Base-by-base conservation (phyloP, 2,797 vertebrate species). In the Pangasius larnaudii region DNA sequence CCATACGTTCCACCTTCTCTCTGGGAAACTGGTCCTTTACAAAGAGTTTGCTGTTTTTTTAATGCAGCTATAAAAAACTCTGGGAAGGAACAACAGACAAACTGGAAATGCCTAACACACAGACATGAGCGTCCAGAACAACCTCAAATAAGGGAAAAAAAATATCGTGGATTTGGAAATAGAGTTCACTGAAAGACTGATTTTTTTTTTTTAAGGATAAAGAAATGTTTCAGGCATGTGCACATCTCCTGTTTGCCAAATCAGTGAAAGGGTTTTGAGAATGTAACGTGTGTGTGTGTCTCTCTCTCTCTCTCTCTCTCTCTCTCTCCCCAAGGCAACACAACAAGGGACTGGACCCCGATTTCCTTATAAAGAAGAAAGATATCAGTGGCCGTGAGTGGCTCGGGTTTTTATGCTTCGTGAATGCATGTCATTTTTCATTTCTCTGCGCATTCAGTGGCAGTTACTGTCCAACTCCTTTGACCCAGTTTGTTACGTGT, bases 301-400 rank as follows among this genome's bases (percentile, higher is more conserved):
- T 30, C 39, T 33, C 14, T 77, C 5, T 30, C 11, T 18, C 6
- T 75, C 72, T 56, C 49, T 33, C 8, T 24, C 9, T 78, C 8
- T 19, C 6, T 22, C 22, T 33, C 49, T 79, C 51, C 5, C 11
- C 27, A 18, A 91, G 89, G 65, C 46, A 58, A 74, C 78, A 81
- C 5, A 1, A 77, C 87, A 88, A 39, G 39, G 39, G 89, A 91
- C 89, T n/a, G 51, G 46, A 89, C 90, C 88, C 56, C 49, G 42
- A 90, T 91, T 91, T 88, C 85, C 92, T 91, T 93, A 89, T 36
- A 53, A 86, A 82, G 46, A 56, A 89, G 86, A 92, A 92, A 87
- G 85, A 92, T 91, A 92, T 87, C 59, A 89, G 89, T 88, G 56
- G 87, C 89, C 85, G 89, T 88, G 84, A 92, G 92, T 91, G 86